phyloP scores from a whole-genome alignment of 2,888 invertebrate genomes.

The Antheraea assamensis region DNA sequence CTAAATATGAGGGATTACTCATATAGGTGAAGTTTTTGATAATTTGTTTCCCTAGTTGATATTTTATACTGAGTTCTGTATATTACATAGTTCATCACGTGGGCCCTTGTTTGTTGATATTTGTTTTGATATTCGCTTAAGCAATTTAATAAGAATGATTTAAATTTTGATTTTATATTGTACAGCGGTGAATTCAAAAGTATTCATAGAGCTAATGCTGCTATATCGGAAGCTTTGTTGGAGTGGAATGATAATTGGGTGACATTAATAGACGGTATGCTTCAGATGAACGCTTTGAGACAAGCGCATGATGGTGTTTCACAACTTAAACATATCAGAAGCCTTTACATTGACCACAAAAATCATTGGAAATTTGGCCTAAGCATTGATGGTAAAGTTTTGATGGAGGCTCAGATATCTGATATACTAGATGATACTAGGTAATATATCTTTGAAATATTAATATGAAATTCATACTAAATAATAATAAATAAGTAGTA shows the following conservation, averaged over 20 bases:
- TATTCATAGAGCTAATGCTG: slow-evolving; percentile 9
- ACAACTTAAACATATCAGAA: slow-evolving; percentile 77
- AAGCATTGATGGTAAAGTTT: slow-evolving; percentile 25
- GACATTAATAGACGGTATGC: slow-evolving; percentile 89
- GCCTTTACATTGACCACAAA: slow-evolving; percentile 44
- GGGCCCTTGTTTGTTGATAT: neutral
- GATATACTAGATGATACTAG: slow-evolving; percentile 38
- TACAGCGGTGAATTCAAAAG: slow-evolving; percentile 25
- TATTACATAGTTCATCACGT: neutral
- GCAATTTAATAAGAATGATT: no score
- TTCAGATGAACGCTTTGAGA: slow-evolving; percentile 87
- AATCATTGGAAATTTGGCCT: slow-evolving; percentile 33
- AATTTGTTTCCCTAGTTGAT: neutral
- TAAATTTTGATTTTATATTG: no score
- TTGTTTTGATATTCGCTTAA: neutral
- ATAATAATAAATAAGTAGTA: slow-evolving; percentile 12
- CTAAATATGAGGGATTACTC: slow-evolving; percentile 43
- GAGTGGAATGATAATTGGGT: slow-evolving; percentile 84
- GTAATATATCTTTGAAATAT: slow-evolving; percentile 31
- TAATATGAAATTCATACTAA: neutral
- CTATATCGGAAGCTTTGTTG: slow-evolving; percentile 13
- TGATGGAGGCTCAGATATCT: slow-evolving; percentile 36
- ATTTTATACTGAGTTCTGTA: neutral
- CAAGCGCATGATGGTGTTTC: slow-evolving; percentile 81
- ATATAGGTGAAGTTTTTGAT: slow-evolving; percentile 41